Evolutionary conservation across 2,888 invertebrate species (phyloP), one percentile per base, ranked within the genome.

Genomic region (Calameuta filiformis): DNA sequence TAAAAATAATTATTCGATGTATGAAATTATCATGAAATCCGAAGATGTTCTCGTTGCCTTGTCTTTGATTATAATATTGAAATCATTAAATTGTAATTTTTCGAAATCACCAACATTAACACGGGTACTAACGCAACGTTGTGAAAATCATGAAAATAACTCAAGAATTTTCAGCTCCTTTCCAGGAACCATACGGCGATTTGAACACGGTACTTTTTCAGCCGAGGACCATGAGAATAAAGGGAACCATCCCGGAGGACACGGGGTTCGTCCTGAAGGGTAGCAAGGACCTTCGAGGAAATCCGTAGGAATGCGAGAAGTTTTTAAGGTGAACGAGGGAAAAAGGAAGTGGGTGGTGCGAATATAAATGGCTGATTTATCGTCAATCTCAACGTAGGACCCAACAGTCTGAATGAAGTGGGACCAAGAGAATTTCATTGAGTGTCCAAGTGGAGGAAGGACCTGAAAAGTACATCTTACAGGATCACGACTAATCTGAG

Each of bases 331-430:
- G 34, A 79, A 74, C 37, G 68, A 73, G 35, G 35, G 73, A 30
- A 34, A 79, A 78, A 74, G 85, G 84, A 85, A 83, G 82, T 81
- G 82, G 85, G 85, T 84, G 85, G 85, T 83, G 81, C 82, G 82
- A 82, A 84, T 83, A 84, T 85, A 87, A 87, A 88, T 87, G 81
- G 85, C 82, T 77, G 75, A 82, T 79, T 87, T 88, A 89, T 89
- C 89, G 84, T 79, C 80, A 85, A 89, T 89, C 89, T 87, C 80
- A 81, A 84, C 81, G 83, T 35, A 76, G 37, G 73, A 75, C 77
- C 80, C 56, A 9, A 56, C 15, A 81, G 40, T 78, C 76, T 79
- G 83, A 35, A 74, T 37, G 35, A 75, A 74, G 71, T n/a, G 68
- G 77, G 35, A 33, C 74, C 74, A 80, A 81, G 56, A 56, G 86